Conservation (phyloP, 2,113 vertebrate genomes). For the Brevimyrus niger region DNA sequence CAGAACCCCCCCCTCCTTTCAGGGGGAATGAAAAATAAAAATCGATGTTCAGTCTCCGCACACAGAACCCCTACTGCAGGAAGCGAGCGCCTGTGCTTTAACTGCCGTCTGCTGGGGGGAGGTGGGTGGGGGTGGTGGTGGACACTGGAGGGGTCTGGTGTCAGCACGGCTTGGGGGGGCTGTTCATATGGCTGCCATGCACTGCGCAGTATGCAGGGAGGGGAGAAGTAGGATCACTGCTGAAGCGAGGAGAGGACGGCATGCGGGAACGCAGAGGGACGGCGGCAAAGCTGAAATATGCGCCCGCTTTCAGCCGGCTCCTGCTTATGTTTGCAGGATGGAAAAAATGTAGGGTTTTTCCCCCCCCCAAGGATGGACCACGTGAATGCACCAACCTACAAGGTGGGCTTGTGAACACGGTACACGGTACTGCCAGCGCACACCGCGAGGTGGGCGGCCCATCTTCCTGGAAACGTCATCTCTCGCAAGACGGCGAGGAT, state of each 20-base stretch:
- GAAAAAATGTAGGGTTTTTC: not conserved
- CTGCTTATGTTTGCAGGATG: not conserved
- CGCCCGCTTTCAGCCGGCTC: not conserved
- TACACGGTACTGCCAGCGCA: not conserved
- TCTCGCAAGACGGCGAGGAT: not conserved
- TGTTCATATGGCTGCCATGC: not conserved
- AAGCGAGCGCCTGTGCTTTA: not conserved
- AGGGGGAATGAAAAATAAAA: not conserved
- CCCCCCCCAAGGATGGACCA: not conserved
- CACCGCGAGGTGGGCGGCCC: not conserved
- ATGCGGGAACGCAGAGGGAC: not conserved
- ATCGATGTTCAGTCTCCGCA: conserved; percentile 8
- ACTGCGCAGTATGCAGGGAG: not conserved
- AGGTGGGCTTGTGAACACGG: not conserved
- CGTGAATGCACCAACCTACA: not conserved
- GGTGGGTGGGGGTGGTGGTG: not conserved
- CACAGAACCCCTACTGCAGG: conserved; percentile 1
- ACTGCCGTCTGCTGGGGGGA: not conserved
- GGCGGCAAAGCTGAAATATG: not conserved
- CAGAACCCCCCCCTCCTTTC: not conserved
- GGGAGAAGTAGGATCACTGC: not conserved
- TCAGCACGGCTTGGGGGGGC: not conserved
- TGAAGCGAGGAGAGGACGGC: not conserved
- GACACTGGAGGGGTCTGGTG: not conserved
- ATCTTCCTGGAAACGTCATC: not conserved